phyloP scores from a whole-genome alignment of 2,888 invertebrate genomes.

The Melinopterus prodromus region DNA sequence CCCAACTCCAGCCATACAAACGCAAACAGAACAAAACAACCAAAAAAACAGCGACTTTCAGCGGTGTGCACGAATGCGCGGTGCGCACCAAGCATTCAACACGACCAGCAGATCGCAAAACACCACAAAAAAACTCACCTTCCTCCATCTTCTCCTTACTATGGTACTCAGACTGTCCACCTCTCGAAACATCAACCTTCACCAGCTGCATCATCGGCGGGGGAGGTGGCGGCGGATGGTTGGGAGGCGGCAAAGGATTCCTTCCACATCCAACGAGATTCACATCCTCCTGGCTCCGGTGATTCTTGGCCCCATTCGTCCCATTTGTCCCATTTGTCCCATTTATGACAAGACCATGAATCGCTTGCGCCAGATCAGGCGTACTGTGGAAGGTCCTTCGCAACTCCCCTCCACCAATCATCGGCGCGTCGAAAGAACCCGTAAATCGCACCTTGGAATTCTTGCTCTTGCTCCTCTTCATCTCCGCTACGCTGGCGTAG shows the following conservation, averaged over 20 bases:
- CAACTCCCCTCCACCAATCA: constrained; percentile 61
- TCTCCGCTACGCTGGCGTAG: constrained; percentile 94
- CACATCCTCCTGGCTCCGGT: constrained; percentile 77
- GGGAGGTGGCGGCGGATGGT: constrained; percentile 84
- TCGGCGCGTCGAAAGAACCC: constrained; percentile 56
- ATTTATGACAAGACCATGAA: constrained; percentile 44
- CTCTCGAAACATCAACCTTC: constrained; percentile 68
- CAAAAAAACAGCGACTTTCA: too few relatives aligned
- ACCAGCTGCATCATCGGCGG: constrained; percentile 73
- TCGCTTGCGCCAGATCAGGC: constrained; percentile 76
- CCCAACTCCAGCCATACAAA: too few relatives aligned
- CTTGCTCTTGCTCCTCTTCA: constrained; percentile 87
- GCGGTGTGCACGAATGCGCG: too few relatives aligned
- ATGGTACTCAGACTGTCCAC: constrained; percentile 50
- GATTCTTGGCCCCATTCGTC: constrained; percentile 59
- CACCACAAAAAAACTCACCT: constrained; percentile 45
- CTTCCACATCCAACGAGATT: constrained; percentile 54
- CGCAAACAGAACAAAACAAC: too few relatives aligned
- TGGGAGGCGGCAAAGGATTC: constrained; percentile 77
- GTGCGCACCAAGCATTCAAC: too few relatives aligned
- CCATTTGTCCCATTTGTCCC: constrained; percentile 42
- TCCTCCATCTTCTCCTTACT: constrained; percentile 51
- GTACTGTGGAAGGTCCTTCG: constrained; percentile 89
- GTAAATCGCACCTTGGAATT: constrained; percentile 58
- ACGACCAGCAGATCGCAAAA: too few relatives aligned